Conservation (phyloP, 1,140 invertebrate genomes). For the Drosophila kurseongensis region DNA sequence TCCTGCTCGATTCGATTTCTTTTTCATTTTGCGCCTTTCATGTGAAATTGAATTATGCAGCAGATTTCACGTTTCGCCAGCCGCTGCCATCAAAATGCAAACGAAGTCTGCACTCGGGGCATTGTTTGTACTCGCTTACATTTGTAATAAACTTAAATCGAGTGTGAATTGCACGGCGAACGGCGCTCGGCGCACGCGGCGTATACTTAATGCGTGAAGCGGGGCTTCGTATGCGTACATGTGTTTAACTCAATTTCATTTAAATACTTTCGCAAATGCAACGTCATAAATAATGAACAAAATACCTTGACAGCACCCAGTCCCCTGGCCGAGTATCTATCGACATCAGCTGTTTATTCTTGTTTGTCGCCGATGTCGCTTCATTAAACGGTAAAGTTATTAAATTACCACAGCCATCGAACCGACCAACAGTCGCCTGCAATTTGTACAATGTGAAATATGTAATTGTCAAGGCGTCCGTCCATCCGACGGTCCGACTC, state of each 20-base stretch:
- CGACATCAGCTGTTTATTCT: constrained; percentile 67
- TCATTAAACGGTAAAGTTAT: constrained; percentile 81
- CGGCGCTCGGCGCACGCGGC: constrained; percentile 34
- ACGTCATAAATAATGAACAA: constrained; percentile 73
- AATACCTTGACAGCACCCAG: constrained; percentile 55
- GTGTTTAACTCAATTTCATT: constrained; percentile 56
- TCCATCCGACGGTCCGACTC: constrained; percentile 13
- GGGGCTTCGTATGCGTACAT: neutral
- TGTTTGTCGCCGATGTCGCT: constrained; percentile 59
- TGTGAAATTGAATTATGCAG: constrained; percentile 50
- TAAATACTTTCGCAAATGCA: constrained; percentile 40
- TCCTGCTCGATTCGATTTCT: constrained; percentile 8
- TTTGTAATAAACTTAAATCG: constrained; percentile 62
- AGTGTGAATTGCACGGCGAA: constrained; percentile 58
- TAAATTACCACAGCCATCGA: constrained; percentile 76
- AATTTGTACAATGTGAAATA: constrained; percentile 81
- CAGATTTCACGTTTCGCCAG: constrained; percentile 44
- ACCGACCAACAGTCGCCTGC: constrained; percentile 62
- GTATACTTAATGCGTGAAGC: constrained; percentile 43
- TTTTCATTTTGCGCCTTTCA: constrained; percentile 12
- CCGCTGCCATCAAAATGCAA: constrained; percentile 50
- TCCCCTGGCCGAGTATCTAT: constrained; percentile 11
- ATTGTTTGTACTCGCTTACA: constrained; percentile 50
- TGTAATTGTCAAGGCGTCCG: constrained; percentile 78
- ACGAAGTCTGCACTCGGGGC: constrained; percentile 41